Evolutionary conservation across 2,113 vertebrate species (phyloP), one percentile per base, ranked within the genome.

Genomic region (Dromiciops gliroides): DNA sequence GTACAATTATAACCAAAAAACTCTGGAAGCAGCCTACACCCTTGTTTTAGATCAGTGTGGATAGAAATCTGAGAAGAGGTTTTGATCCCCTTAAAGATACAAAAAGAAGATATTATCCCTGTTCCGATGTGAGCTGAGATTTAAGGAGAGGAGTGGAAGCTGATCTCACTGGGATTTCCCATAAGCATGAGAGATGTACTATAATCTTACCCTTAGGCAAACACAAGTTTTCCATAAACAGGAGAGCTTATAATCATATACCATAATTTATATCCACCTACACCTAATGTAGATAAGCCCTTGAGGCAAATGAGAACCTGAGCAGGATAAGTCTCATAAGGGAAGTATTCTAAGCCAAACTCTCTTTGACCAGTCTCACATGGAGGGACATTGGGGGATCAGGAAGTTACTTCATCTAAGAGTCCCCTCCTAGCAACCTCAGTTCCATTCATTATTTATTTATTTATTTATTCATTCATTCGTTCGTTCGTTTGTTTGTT

Each of bases 171-270:
- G 67, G n/a, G n/a, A 83, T 83, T 83, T 83, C 67, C n/a, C n/a
- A 44, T 83, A 83, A 83, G 67, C 67, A 44, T 83, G 37, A 83
- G 67, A 44, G 67, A 44, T 83, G 37, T 83, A 44, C 67, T 83
- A 83, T 83, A 83, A 83, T 83, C 67, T 83, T 83, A 83, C n/a
- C 67, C n/a, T n/a, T 83, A 83, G 67, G 67, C 67, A 83, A 83
- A 83, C 37, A 83, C 19, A 44, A 83, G 67, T 83, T 83, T 83
- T 83, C 67, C n/a, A 83, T 83, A 83, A 83, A 83, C 67, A 83
- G n/a, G 7, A 83, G 37, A 83, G 67, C 19, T 44, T 83, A 44
- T 83, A 83, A 83, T 44, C 67, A 22, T 83, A 8, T 44, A 44
- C 7, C 67, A 83, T 83, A 44, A 83, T 44, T 83, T n/a, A 83